Evolutionary conservation across 2,888 invertebrate species (phyloP), one percentile per base, ranked within the genome.

Genomic region (Anagyrus pseudococci): DNA sequence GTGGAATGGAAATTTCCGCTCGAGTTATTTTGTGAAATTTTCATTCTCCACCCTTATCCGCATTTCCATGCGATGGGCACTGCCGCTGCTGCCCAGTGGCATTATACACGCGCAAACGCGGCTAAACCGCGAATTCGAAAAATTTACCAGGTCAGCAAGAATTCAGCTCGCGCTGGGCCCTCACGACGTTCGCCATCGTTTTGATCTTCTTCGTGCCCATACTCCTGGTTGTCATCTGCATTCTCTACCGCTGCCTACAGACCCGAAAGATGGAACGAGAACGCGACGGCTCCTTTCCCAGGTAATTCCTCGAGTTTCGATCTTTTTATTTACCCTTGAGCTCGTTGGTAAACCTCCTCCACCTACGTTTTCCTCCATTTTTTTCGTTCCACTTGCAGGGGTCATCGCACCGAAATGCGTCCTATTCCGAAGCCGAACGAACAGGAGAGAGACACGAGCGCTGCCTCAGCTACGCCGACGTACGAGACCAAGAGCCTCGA

Each of bases 181-280:
- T 92, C 25, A 83, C 90, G 22, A 91, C 93, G 4, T 86, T 90
- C 77, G 92, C 90, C 69, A 88, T 93, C 79, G 87, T 93, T 71
- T 83, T 92, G 68, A 88, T 89, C 40, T 86, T 93, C 66, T 83
- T 94, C 80, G 82, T 94, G 72, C 93, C 94, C 22, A 84, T 93
- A 68, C 73, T 92, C 48, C 82, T 93, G 69, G 79, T 89, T 37
- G 83, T 92, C 56, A 85, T 92, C 70, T 90, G 89, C 75, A 77
- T 87, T 52, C 89, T 85, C 25, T 88, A 86, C 81, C 85, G 86
- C 70, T 80, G 88, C 72, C 83, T 89, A 53, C 84, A 85, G 76
- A 82, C 83, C 58, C 81, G 79, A 58, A 86, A 83, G 70, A 78
- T 81, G 33, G 83, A 85, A 50, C 83, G 86, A 55, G 82, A 83